phyloP scores from a whole-genome alignment of 2,113 vertebrate genomes.

The Gavialis gangeticus region DNA sequence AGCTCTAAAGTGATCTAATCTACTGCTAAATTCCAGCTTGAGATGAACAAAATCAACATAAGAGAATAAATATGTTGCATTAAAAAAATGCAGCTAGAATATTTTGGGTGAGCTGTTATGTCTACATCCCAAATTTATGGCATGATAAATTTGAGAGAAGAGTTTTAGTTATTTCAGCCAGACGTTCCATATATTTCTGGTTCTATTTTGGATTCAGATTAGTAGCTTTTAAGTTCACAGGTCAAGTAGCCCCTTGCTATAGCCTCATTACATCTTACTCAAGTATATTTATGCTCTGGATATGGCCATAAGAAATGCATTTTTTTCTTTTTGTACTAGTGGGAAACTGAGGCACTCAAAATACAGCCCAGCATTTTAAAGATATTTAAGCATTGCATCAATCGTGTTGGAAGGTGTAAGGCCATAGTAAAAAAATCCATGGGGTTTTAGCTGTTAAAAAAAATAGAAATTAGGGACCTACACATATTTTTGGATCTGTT shows the following conservation, averaged over 20 bases:
- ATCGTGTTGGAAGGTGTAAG: background rate
- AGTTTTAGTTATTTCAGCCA: background rate
- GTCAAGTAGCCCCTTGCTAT: background rate
- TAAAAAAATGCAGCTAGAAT: conserved; percentile 23
- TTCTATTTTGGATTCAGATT: conserved; percentile 31
- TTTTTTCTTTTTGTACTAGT: rapidly evolving
- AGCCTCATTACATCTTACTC: background rate
- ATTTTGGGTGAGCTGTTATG: conserved; percentile 54
- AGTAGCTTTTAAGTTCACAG: conserved; percentile 16
- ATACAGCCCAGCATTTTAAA: background rate
- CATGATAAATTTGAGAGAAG: background rate
- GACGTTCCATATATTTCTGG: background rate
- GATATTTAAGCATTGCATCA: background rate
- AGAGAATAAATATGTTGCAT: conserved; percentile 66
- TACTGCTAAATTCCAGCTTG: conserved; percentile 76
- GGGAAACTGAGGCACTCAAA: background rate
- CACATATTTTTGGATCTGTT: no score
- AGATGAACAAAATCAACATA: conserved; percentile 75
- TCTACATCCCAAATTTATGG: conserved; percentile 3
- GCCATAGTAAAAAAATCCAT: no score
- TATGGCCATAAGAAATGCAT: background rate
- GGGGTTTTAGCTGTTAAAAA: no score
- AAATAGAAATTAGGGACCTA: no score
- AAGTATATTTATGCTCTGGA: background rate
- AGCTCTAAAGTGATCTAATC: conserved; percentile 79